Evolutionary conservation across 2,888 invertebrate species (phyloP).

Genomic region (Helleia helle): DNA sequence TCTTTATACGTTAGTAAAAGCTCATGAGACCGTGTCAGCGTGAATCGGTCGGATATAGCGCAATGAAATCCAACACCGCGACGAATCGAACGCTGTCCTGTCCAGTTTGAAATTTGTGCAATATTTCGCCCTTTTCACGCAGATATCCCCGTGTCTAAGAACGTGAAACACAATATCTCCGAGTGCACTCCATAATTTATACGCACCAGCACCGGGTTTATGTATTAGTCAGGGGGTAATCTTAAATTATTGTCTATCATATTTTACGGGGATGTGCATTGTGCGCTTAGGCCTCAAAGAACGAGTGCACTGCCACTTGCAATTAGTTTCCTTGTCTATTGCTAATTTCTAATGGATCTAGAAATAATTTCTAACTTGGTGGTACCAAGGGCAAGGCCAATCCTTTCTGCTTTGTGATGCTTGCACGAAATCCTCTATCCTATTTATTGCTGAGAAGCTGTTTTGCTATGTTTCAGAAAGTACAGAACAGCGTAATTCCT

Average conservation of each 20-base stretch:
- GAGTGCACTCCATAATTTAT: conserved; percentile 65
- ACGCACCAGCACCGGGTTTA: conserved; percentile 40
- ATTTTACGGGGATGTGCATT: too few relatives aligned
- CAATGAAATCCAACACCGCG: conserved; percentile 71
- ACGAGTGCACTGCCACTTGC: too few relatives aligned
- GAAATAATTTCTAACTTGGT: too few relatives aligned
- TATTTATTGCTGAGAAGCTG: too few relatives aligned
- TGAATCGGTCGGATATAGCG: conserved; percentile 47
- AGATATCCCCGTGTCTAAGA: conserved; percentile 69
- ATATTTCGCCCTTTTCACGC: conserved; percentile 73
- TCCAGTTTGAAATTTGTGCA: conserved; percentile 70
- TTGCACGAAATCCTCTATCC: too few relatives aligned
- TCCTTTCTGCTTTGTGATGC: too few relatives aligned
- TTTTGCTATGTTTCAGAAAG: too few relatives aligned
- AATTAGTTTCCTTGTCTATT: too few relatives aligned
- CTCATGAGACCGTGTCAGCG: conserved; percentile 45
- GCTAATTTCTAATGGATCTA: too few relatives aligned
- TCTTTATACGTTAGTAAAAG: conserved; percentile 24
- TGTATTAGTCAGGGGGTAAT: conserved; percentile 47
- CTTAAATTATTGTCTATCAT: conserved; percentile 38
- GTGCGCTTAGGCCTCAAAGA: too few relatives aligned
- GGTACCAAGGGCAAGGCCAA: too few relatives aligned
- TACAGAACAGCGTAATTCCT: too few relatives aligned
- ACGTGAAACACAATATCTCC: conserved; percentile 71
- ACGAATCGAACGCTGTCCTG: conserved; percentile 71